phyloP scores from a whole-genome alignment of 2,797 vertebrate species.

The Rhodeus uyekii region DNA sequence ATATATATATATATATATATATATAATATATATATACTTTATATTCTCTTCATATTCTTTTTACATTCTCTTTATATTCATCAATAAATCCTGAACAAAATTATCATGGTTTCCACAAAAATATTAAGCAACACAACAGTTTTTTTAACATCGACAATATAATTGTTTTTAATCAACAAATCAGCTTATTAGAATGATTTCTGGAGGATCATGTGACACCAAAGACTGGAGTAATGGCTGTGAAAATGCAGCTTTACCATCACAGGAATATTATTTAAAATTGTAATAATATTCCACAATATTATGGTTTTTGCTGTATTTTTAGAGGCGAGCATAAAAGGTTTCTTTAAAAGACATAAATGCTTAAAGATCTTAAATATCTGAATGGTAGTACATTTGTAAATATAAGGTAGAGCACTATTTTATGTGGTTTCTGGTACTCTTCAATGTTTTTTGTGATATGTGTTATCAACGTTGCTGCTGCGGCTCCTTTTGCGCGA shows the following conservation, averaged over 20 bases:
- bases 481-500: no score
- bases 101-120: background rate
- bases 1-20: no score
- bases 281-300: background rate
- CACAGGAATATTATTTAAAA: background rate
- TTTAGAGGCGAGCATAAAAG: background rate
- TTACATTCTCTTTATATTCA: background rate
- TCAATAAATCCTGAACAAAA: background rate
- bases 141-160: background rate
- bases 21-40: no score
- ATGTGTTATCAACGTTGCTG: no score
- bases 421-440: background rate
- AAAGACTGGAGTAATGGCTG: background rate
- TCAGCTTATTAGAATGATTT: background rate
- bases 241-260: background rate
- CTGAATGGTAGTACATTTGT: background rate
- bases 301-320: background rate
- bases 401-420: background rate
- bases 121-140: background rate
- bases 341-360: background rate
- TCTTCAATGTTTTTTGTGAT: background rate
- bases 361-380: background rate
- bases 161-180: background rate
- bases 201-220: background rate
- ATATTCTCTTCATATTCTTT: no score